Evolutionary conservation across 2,113 vertebrate species (phyloP), one percentile per base, ranked within the genome.

Genomic region (Corythoichthys haematopterus): DNA sequence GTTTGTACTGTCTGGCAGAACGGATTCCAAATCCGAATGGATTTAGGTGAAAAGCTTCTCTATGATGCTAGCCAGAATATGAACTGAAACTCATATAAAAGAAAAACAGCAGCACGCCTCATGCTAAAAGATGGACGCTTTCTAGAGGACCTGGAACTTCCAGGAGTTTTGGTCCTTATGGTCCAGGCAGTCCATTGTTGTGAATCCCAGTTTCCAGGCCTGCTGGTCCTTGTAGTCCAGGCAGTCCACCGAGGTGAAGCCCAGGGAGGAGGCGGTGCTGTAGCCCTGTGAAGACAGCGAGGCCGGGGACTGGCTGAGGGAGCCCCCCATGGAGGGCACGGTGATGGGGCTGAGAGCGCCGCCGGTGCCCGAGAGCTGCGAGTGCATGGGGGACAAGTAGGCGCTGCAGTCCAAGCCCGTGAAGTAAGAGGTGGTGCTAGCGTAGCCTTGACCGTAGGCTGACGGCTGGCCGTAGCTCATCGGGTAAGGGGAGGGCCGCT

Each of bases 101-200:
- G 13, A 69, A 76, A 62, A 75, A 57, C 56, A 33, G 43, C 43
- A 46, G 43, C 43, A 62, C 12, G 69, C 69, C 36, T 76, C 71
- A 56, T 68, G 1, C 70, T 80, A 74, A 73, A 69, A 74, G 57
- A 75, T 57, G 51, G 13, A 35, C 3, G 1, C 68, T 66, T 37
- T 65, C 75, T 92, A 95, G 85, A 95, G 92, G 69, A 94, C 93
- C 85, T 94, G 94, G 88, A 95, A 95, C 74, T 95, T 94, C 92
- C 93, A 94, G 75, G 93, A 92, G 84, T 91, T 93, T 65, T 93
- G 93, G 61, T 94, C 93, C 81, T 94, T 94, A 88, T 94, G 94
- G 69, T 95, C 94, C 88, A 94, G 88, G 78, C 93, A 94, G 85
- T 95, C 94, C 70, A 93, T 87, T 14, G 92, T 85, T 56, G 88